Base-by-base conservation (phyloP, 2,888 invertebrate species). In the Ormyrus pomaceus region DNA sequence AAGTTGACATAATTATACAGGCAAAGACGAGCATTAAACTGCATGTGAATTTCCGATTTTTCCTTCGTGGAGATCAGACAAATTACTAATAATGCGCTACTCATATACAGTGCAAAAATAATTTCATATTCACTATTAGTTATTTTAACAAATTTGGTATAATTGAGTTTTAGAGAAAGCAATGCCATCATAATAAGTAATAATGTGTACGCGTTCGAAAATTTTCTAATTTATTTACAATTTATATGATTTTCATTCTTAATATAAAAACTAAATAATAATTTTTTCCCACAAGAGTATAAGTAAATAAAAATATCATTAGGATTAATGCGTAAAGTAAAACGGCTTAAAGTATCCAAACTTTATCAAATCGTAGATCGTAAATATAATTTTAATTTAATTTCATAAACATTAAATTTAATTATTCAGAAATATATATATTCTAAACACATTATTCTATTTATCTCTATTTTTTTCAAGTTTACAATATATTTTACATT, bases 191-290 rank as follows among this genome's bases (percentile, higher is more conserved):
- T 34, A 34, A 34, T 34, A 34, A 34, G 34, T 34, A 34, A 34
- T 34, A 34, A 34, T 34, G 34, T 34, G 34, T 34, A 34, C 34
- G 34, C 34, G 34, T 34, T 34, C 34, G 34, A 34, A 34, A 34
- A 2, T 34, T 34, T 2, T 34, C 34, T 34, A 34, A 34, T 34
- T 34, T 34, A 34, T 34, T 34, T 34, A 34, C 34, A 34, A 34
- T 34, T 34, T 55, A 2, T 58, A 13, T 46, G 8, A 66, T 65
- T 79, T 46, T 50, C 5, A 59, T 46, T 53, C 10, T 61, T 69
- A 66, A 75, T 71, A 65, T 8, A 77, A 65, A 55, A 59, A 59
- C 51, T 50, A n/a, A 13, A 9, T 53, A 79, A 79, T 59, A 65
- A 55, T 34, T 34, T 34, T 34, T 34, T 34, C 34, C 1, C 2